These are phyloP conservation scores for Phrynosoma blainvillii DNA, from an alignment of 2,113 vertebrate genomes.

Conservation along the genomic window DNA sequence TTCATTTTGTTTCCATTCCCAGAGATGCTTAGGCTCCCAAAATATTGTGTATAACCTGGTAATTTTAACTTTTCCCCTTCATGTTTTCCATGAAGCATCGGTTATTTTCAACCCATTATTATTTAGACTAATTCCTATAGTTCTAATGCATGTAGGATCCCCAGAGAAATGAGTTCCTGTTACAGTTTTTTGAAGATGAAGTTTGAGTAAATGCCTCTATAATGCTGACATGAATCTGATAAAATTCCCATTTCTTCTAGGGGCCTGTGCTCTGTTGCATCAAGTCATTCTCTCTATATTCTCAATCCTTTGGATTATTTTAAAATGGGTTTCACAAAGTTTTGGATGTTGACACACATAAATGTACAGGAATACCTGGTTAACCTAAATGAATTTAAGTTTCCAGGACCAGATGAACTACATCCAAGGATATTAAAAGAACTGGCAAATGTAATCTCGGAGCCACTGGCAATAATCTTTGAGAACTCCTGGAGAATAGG, in stretches of 20 bases:
- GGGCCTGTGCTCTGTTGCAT: neutral
- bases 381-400: no score
- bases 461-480: no score
- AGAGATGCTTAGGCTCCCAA: no score
- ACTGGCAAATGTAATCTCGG: no score
- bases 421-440: no score
- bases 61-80: neutral
- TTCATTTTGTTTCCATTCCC: neutral
- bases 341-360: no score
- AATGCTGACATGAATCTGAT: neutral
- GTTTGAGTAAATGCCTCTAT: neutral
- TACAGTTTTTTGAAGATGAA: no score
- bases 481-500: no score
- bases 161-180: no score
- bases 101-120: neutral
- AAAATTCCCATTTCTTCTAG: neutral
- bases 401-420: no score
- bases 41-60: neutral
- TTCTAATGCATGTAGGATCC: neutral
- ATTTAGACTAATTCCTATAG: neutral
- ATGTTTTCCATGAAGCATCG: neutral
- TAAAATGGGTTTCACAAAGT: neutral
- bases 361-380: no score
- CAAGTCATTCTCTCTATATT: neutral
- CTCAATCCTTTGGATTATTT: neutral